These are phyloP conservation scores for Enteromius treurensis DNA, from an alignment of 2,797 vertebrate genomes.

Conservation along the genomic window DNA sequence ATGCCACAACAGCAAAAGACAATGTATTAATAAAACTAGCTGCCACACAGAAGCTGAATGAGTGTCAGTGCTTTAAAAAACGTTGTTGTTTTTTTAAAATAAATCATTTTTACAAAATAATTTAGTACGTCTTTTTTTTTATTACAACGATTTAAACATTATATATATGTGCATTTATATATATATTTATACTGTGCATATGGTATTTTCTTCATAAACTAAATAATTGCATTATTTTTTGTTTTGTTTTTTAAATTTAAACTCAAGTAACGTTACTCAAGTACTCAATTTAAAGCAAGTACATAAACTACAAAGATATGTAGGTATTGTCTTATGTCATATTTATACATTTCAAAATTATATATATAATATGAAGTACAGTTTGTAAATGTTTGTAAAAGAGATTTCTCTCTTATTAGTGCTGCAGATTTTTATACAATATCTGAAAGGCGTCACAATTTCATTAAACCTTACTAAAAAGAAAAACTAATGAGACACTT, in stretches of 20 bases:
- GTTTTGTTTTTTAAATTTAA: not conserved
- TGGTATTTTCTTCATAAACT: not conserved
- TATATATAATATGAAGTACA: not conserved
- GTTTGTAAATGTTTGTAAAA: not conserved
- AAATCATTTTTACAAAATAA: not conserved
- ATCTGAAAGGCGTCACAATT: not conserved
- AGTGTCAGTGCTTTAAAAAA: not conserved
- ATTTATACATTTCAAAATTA: not conserved
- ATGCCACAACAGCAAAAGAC: not conserved
- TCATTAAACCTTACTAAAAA: not conserved
- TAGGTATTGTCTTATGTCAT: not conserved
- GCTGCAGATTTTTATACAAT: not conserved
- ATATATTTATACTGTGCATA: not conserved
- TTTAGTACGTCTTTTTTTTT: not conserved
- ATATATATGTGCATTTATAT: no score
- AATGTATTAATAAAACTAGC: not conserved
- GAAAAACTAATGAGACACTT: not conserved
- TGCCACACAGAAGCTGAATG: not conserved
- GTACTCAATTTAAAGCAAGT: not conserved
- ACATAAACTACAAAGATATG: not conserved
- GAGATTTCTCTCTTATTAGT: not conserved
- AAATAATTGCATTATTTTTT: not conserved
- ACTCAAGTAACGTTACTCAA: no score
- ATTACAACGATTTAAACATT: no score
- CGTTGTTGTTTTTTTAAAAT: not conserved